Evolutionary conservation across 2,888 invertebrate genomes (phyloP), one percentile per base, ranked within the genome.

Genomic region (Drosophila gaucha): DNA sequence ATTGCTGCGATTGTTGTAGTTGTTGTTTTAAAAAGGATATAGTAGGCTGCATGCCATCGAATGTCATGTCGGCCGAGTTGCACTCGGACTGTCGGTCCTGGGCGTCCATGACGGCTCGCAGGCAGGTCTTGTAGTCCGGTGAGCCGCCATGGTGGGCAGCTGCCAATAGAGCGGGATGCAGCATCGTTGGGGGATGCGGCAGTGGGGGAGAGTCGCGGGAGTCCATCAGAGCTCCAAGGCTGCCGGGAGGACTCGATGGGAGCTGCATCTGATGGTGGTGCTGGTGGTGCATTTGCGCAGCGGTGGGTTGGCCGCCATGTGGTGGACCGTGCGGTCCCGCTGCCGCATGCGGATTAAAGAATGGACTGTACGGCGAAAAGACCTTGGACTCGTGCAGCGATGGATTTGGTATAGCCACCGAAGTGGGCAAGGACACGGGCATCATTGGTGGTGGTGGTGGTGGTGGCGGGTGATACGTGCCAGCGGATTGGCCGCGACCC

Each of bases 321-420:
- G 90, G 90, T 33, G 91, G 90, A 91, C 93, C 91, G 91, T 93
- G 66, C 62, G 82, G 90, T 35, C 89, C 90, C 59, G 89, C 90
- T 62, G 90, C 90, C 63, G 91, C 90, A 92, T 94, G 91, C 62
- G 93, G 93, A 78, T 95, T 96, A 93, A 97, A 97, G 93, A 97
- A 97, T 82, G 97, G 97, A 90, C 96, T 96, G 93, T 97, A 97
- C 82, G 97, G 97, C 80, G 97, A 97, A 92, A 97, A 97, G 90
- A 97, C 96, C 93, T 97, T 97, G 91, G 97, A 97, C 93, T 97
- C 97, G 93, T 98, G 97, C 86, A 98, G 94, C 90, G 97, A 96
- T 63, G 98, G 98, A 92, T 98, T 98, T 66, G 98, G 97, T 92
- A 98, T 98, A 91, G 98, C 98, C 90, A 98, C 98, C 70, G 97